Evolutionary conservation across 2,888 invertebrate species (phyloP), one percentile per base, ranked within the genome.

Genomic region (Synergus laeviventris): DNA sequence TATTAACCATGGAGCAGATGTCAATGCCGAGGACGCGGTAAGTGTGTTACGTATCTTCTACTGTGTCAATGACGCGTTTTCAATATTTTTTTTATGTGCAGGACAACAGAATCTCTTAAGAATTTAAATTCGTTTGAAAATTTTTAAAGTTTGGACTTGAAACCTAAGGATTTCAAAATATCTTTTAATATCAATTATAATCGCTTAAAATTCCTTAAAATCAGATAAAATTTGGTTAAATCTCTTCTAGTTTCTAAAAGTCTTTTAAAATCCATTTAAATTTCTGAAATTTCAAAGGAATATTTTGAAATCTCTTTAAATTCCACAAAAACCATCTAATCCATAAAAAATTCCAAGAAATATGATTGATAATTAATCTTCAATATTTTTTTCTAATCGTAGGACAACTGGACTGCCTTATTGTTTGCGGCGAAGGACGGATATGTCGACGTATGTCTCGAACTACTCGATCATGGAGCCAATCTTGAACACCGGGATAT

Each of bases 341-440:
- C 7, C 3, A 31, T 31, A 0, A 31, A 31, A 31, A 31, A 31
- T 31, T 31, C 31, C 31, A 31, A 31, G 31, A 31, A 31, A 31
- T 5, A 31, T 31, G 31, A 31, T 31, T 31, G 5, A 31, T 74
- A 54, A 75, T 18, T 21, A 49, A 21, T 70, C 16, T 38, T 38
- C 18, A 74, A 62, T 74, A 73, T 38, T 59, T 73, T 54, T 61
- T 66, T 84, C 86, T 2, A 31, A 31, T 7, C 31, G 31, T 86
- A 94, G 93, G 99, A 99, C 90, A 96, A 97, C 85, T 98, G 99
- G 97, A 96, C 97, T 61, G 94, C 98, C 9, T 91, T 99, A 79
- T 92, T 98, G 82, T 97, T 96, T 91, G 98, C 99, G 21, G 94
- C 98, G 7, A 97, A 97, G 86, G 96, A 96, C 86, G 99, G 99